These are phyloP conservation scores for Lagorchestes hirsutus DNA, from an alignment of 2,797 vertebrate species.

Conservation along the genomic window DNA sequence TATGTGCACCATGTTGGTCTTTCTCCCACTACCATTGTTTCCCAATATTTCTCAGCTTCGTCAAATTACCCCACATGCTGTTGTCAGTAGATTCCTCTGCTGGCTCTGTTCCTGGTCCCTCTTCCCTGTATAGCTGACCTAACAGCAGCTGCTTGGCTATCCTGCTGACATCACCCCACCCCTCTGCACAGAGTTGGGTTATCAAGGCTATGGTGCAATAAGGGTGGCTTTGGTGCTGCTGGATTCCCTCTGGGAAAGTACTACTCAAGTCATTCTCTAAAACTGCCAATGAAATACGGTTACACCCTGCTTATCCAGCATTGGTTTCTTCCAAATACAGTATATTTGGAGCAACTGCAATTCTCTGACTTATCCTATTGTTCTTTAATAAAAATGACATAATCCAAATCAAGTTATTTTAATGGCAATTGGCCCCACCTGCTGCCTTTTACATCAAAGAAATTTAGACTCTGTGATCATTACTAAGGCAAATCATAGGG, in stretches of 20 bases:
- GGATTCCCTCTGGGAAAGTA: not conserved
- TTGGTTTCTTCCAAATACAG: not conserved
- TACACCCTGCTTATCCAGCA: not conserved
- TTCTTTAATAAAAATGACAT: not conserved
- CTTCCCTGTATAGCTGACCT: not conserved
- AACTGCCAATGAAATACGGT: not conserved
- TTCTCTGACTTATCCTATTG: not conserved
- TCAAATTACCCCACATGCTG: not conserved
- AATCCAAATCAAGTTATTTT: not conserved
- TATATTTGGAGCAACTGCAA: not conserved
- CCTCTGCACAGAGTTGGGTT: not conserved
- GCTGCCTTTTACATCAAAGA: conserved; percentile 42
- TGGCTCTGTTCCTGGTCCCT: not conserved
- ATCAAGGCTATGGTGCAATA: not conserved
- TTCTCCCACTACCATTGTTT: not conserved
- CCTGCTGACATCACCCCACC: not conserved
- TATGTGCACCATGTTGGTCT: not conserved
- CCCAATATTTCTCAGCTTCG: not conserved
- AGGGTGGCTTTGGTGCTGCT: not conserved
- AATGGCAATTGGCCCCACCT: not conserved
- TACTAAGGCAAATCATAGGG: not conserved
- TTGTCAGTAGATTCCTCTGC: not conserved
- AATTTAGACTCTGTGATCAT: not conserved
- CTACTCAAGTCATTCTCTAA: not conserved
- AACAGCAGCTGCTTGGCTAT: not conserved